Evolutionary conservation across 2,113 vertebrate species (phyloP).

Genomic region (Epinephelus cyanopodus): DNA sequence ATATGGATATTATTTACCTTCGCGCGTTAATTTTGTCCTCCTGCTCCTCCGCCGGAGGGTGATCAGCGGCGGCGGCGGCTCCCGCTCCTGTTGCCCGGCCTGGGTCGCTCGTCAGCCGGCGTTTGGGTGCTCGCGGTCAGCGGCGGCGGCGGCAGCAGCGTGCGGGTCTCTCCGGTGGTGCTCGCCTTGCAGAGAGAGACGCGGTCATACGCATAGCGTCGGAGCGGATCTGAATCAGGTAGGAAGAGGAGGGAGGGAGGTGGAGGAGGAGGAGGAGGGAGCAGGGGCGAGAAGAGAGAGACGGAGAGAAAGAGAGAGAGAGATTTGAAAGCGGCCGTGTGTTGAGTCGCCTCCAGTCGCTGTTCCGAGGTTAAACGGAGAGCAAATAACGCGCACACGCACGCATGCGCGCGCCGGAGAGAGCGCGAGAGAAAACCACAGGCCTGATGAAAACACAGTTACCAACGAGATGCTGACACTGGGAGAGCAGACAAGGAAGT

Average conservation of each 20-base stretch:
- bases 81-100: constrained; percentile 61
- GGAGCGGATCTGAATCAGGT: constrained; percentile 77
- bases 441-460: background rate
- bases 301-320: constrained; percentile 20
- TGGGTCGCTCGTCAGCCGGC: constrained; percentile 55
- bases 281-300: background rate
- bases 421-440: background rate
- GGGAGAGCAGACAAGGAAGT: too few relatives aligned
- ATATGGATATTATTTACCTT: constrained; percentile 49
- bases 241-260: constrained; percentile 50
- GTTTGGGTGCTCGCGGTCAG: constrained; percentile 45
- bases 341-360: constrained; percentile 44
- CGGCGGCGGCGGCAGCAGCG: constrained; percentile 39
- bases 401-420: constrained; percentile 4
- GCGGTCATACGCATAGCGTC: constrained; percentile 79
- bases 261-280: background rate
- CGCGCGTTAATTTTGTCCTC: background rate
- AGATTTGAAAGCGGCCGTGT: constrained; percentile 53
- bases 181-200: constrained; percentile 68
- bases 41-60: constrained; percentile 27
- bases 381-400: constrained; percentile 52
- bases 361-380: constrained; percentile 70
- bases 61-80: constrained; percentile 32
- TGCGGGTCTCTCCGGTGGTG: constrained; percentile 58
- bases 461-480: background rate